phyloP scores from a whole-genome alignment of 2,888 invertebrate species.

The Nomada fucata region DNA sequence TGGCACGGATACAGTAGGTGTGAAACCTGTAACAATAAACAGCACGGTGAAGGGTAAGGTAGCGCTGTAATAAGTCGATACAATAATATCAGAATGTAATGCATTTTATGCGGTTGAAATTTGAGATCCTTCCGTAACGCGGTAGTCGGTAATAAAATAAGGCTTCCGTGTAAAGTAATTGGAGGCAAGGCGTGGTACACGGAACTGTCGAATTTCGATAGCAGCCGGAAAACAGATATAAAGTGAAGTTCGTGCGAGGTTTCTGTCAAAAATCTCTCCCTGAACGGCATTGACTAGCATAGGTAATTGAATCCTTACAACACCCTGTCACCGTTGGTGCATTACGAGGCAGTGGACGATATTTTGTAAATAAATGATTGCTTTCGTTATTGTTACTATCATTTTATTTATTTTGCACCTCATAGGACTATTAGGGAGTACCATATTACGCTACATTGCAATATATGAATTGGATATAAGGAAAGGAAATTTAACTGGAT shows the following conservation, averaged over 20 bases:
- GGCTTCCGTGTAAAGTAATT: conserved; percentile 1
- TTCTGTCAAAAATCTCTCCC: not conserved
- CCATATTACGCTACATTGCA: too few species aligned
- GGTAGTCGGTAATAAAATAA: not conserved
- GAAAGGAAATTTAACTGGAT: too few species aligned
- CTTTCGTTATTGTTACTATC: not conserved
- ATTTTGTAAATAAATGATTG: not conserved
- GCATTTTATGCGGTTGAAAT: not conserved
- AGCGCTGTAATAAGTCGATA: not conserved
- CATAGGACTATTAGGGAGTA: too few species aligned
- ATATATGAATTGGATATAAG: too few species aligned
- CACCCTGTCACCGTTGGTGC: not conserved
- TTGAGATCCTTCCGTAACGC: not conserved
- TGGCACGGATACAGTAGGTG: not conserved
- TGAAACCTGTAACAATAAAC: not conserved
- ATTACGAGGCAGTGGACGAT: not conserved
- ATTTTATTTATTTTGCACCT: too few species aligned
- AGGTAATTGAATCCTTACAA: not conserved
- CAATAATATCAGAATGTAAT: not conserved
- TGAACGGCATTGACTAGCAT: not conserved
- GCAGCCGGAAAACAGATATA: conserved; percentile 3
- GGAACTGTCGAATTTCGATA: not conserved
- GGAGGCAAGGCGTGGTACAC: not conserved
- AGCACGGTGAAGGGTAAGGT: too few species aligned
- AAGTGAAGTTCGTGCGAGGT: not conserved